Conservation (phyloP, 2,113 vertebrate species). For the Microcebus ravelobensis region DNA sequence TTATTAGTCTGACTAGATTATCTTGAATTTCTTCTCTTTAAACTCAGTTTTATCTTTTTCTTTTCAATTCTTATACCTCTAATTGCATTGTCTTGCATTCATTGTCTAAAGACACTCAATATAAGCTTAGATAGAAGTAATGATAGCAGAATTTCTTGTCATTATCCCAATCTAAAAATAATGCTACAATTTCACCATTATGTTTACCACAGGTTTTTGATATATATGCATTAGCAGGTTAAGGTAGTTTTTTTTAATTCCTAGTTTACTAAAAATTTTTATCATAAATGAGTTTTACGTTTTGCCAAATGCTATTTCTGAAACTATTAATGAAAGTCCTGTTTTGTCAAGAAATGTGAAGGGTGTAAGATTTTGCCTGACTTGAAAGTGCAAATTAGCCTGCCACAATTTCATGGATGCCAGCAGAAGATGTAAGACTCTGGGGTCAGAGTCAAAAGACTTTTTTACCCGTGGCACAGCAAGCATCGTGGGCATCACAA, state of each 20-base stretch:
- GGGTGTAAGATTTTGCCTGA: background rate
- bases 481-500: background rate
- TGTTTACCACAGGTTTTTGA: background rate
- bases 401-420: background rate
- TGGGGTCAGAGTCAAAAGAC: background rate
- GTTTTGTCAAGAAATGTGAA: background rate
- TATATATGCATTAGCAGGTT: background rate
- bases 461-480: background rate
- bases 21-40: constrained; percentile 2
- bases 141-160: background rate
- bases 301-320: constrained; percentile 6
- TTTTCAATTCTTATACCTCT: background rate
- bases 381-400: background rate
- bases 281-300: background rate
- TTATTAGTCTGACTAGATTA: background rate
- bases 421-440: background rate
- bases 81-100: background rate
- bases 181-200: background rate
- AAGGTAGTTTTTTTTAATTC: background rate
- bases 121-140: background rate
- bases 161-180: constrained; percentile 36
- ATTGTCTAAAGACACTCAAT: background rate
- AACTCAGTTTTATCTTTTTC: constrained; percentile 14
- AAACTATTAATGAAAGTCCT: background rate
- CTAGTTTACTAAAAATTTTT: background rate